These are phyloP conservation scores for Caenorhabditis parvicauda DNA, from an alignment of 2,888 invertebrate genomes.

Conservation along the genomic window DNA sequence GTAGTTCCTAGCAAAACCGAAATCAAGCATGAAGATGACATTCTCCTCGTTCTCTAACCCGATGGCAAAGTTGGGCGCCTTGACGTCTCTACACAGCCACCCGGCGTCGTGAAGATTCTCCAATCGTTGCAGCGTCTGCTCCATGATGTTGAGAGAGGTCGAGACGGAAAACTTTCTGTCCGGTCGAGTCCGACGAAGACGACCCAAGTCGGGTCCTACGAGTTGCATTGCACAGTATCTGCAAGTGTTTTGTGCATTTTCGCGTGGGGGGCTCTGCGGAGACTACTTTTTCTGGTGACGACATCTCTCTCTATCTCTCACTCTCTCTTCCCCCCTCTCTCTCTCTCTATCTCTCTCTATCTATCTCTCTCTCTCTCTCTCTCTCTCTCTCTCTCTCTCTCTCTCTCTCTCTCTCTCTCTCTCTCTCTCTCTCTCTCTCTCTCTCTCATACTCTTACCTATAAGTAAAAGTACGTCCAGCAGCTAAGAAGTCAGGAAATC, in stretches of 20 bases:
- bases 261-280: no score
- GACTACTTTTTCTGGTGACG: no score
- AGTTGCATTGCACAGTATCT: constrained; percentile 54
- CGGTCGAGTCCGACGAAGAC: constrained; percentile 42
- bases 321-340: no score
- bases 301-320: no score
- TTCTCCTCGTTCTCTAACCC: constrained; percentile 34
- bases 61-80: constrained; percentile 56
- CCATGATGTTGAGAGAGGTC: constrained; percentile 44
- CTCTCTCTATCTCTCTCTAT: no score
- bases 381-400: no score
- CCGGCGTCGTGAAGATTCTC: constrained; percentile 49
- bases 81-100: constrained; percentile 51
- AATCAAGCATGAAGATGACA: constrained; percentile 54
- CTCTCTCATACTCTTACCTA: constrained; percentile 11
- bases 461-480: constrained; percentile 42
- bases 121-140: constrained; percentile 43
- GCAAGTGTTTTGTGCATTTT: background rate
- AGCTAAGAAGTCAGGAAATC: constrained; percentile 49
- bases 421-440: background rate
- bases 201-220: constrained; percentile 49
- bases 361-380: no score
- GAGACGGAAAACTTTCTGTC: constrained; percentile 43
- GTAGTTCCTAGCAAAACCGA: constrained; percentile 54
- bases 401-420: background rate